Evolutionary conservation across 2,113 vertebrate species (phyloP), one percentile per base, ranked within the genome.

Genomic region (Steatornis caripensis): DNA sequence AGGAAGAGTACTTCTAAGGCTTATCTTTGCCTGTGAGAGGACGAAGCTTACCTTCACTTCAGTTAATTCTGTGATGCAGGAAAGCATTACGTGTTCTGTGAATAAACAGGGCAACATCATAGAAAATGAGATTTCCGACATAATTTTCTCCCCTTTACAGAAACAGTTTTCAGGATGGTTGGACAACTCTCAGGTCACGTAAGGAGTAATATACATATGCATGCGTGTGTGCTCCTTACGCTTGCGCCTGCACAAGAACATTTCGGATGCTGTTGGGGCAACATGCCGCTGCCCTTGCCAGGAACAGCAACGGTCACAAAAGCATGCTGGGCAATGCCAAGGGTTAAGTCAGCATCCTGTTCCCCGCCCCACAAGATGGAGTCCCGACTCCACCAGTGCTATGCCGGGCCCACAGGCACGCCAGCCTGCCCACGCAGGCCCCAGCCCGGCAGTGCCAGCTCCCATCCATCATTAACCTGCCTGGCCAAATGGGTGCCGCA

Each of bases 191-290:
- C 1, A 1, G 32, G 53, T 26, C 29, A 22, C n/a, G 41, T 24
- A 8, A 39, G 24, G 26, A 51, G 17, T 13, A 57, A 8, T 3
- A 49, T 8, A 46, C 0, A 0, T 18, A 20, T 7, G 24, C 37
- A 13, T 3, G 6, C 0, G 0, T 24, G 12, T 23, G 32, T 18
- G n/a, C 20, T 78, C 46, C 29, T 66, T 7, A 7, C 2, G 0
- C 32, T 60, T 5, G 8, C 48, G 77, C 6, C 26, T 2, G 2
- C n/a, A 45, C n/a, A n/a, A 27, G 46, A 89, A 69, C 32, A 12
- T 5, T 62, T 17, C 58, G 32, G 24, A 15, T 2, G 41, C 1
- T 3, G 21, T 8, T 23, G 1, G 2, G 36, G 6, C 1, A 10
- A 54, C 0, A 3, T 39, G 68, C 32, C 2, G 11, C 86, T 90